A percentile compares a stretch with the other conserved stretches of the same genome.
Conservation (phyloP, 1,140 invertebrate genomes). For the Trigoniulus corallinus region DNA sequence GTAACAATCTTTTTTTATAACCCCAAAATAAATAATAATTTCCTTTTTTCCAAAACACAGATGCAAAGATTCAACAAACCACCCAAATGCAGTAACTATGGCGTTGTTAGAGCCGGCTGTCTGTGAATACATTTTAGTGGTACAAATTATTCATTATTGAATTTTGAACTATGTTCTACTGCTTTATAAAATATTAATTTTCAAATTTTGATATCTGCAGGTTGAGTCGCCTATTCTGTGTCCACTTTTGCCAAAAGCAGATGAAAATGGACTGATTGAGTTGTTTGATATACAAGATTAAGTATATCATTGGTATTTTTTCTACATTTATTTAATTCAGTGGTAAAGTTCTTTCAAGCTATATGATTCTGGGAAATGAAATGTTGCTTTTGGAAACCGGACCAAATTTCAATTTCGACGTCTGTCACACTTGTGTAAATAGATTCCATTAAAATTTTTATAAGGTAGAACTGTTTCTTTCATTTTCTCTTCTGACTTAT, state of each 20-base stretch:
- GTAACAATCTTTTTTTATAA: no score
- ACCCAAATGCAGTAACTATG: conserved; percentile 59
- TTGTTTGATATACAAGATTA: no score
- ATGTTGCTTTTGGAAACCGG: no score
- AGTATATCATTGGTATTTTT: no score
- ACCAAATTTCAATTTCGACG: no score
- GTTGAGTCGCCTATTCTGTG: conserved; percentile 82
- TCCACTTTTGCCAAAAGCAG: conserved; percentile 33
- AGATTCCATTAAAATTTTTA: no score
- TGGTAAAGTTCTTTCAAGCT: no score
- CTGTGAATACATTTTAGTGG: conserved; percentile 72
- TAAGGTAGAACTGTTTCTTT: no score
- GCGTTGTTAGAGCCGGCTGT: conserved; percentile 76
- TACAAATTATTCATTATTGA: conserved; percentile 17
- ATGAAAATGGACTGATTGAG: conserved; percentile 2
- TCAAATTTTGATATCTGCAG: conserved; percentile 19
- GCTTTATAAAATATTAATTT: not conserved
- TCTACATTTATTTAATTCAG: no score
- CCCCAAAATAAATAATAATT: conserved; percentile 4
- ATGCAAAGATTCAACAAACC: conserved; percentile 30
- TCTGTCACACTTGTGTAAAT: no score
- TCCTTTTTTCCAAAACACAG: conserved; percentile 13
- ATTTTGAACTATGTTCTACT: conserved; percentile 1
- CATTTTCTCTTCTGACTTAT: no score
- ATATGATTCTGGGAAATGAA: no score